Conservation (phyloP, 2,113 vertebrate species). For the Turnix velox region DNA sequence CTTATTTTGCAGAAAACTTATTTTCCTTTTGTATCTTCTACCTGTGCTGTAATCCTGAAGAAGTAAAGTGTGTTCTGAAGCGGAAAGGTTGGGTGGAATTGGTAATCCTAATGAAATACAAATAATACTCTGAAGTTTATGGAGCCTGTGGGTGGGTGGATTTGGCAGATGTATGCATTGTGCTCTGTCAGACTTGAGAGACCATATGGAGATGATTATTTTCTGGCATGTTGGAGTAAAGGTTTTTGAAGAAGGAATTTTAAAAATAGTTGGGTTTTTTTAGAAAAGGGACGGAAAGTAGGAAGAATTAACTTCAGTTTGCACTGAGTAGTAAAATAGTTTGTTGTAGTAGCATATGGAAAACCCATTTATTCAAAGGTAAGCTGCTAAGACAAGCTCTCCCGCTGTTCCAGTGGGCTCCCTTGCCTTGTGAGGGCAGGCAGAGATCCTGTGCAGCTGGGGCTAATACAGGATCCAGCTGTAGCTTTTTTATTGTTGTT, state of each 20-base stretch:
- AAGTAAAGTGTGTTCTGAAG: not conserved
- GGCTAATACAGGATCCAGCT: slow-evolving; percentile 72
- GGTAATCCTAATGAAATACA: slow-evolving; percentile 58
- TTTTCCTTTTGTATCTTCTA: not conserved
- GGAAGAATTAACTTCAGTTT: slow-evolving; percentile 13
- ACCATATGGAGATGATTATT: slow-evolving; percentile 67
- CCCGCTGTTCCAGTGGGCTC: slow-evolving; percentile 6
- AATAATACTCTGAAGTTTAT: slow-evolving; percentile 42
- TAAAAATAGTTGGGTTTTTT: not conserved
- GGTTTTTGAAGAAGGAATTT: slow-evolving; percentile 27
- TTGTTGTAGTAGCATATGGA: not conserved
- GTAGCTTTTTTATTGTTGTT: slow-evolving; percentile 64
- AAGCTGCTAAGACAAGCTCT: not conserved
- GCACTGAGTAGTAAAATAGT: not conserved
- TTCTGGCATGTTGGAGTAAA: slow-evolving; percentile 59
- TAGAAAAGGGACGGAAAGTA: not conserved
- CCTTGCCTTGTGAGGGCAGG: not conserved
- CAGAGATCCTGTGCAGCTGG: slow-evolving; percentile 54
- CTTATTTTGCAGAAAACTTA: not conserved
- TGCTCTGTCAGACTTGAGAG: slow-evolving; percentile 54
- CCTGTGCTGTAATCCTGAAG: not conserved
- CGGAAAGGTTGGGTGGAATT: slow-evolving; percentile 44
- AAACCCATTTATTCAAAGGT: slow-evolving; percentile 8
- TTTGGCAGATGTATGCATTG: slow-evolving; percentile 28
- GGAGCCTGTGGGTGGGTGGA: slow-evolving; percentile 58